Base-by-base conservation (phyloP, 2,113 vertebrate species). In the Forbesichthys papilliferus region DNA sequence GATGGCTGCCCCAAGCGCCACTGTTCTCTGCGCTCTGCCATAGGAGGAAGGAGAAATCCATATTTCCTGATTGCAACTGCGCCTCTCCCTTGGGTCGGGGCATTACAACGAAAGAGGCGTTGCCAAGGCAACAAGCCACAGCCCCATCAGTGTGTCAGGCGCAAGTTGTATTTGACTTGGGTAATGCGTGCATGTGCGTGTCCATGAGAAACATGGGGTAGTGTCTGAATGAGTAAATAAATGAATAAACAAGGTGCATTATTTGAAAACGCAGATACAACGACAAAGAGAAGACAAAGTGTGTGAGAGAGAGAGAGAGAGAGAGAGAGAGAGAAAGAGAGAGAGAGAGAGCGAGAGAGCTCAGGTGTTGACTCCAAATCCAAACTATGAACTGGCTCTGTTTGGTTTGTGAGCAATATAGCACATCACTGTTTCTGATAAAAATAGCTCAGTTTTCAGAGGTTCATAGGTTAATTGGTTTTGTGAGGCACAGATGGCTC, bases 21-120 rank as follows among this genome's bases (percentile, higher is more conserved):
- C 87, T 69, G 58, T 86, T 77, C 85, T 76, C 74, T 78, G 75
- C 82, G 66, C 85, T 76, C 74, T 78, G 75, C 82, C 68, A 11
- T 74, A 72, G 73, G 75, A 91, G 91, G 90, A 90, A 92, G 87
- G 78, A 92, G 83, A 93, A 91, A 91, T 92, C 90, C 89, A 92
- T 92, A 91, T 93, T 93, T 92, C 91, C 91, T 93, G 93, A 92
- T 90, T 89, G 87, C 81, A 85, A 92, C 86, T 91, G 85, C 69
- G 14, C 69, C 77, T 75, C 71, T 91, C 90, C 91, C 91, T 68
- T 73, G 89, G 88, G 92, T 71, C n/a, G 18, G 76, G 81, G 56
- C 76, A 86, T 89, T 88, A 88, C 84, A 88, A 88, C 77, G 71
- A 42, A 68, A 83, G 87, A 88, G 77, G 83, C 84, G 90, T 84